Evolutionary conservation across 64 coral and sea anemone genomes (phyloP), one percentile per base, ranked within the genome.

Genomic region (Trachythela sp.): DNA sequence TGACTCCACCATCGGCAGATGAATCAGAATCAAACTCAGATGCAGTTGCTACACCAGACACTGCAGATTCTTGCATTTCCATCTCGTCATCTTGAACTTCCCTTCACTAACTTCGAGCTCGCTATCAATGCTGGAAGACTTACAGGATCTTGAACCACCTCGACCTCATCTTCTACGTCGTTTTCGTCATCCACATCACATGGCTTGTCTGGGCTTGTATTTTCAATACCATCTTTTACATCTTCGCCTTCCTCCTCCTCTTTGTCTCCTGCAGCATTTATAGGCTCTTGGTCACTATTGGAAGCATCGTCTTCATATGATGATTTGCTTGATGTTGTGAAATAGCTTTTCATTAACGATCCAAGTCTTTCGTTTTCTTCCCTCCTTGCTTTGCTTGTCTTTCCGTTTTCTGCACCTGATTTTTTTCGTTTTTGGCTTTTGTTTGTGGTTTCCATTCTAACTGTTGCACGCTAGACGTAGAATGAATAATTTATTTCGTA

Each of bases 331-430:
- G 34, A 80, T 13, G 30, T 64, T 64, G 32, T 39, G 33, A 38
- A 22, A 80, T 80, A 80, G 32, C 38, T 80, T 80, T 80, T 80
- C 75, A 80, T 80, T 11, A 80, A 80, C 15, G 2, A 80, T 80
- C 75, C 75, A 39, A 80, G 75, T 80, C 38, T 80, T 80, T 80
- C 30, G 75, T 80, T 80, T 80, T 80, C 75, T 39, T 35, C 33
- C 34, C 38, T 80, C 38, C 75, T 80, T 80, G 37, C 38, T 39
- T 80, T 80, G 32, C 75, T 80, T 80, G 75, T 29, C 30, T 80
- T 80, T 20, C 20, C 9, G 37, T 80, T 38, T 29, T 80, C 33
- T 39, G 75, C 75, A 80, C 75, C 75, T 36, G 34, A 80, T 64
- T 64, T 64, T 64, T 64, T 64, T 26, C 24, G 24, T 64, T 64